phyloP scores from a whole-genome alignment of 92 coral and sea anemone genomes.

The Epizoanthus rinbou region DNA sequence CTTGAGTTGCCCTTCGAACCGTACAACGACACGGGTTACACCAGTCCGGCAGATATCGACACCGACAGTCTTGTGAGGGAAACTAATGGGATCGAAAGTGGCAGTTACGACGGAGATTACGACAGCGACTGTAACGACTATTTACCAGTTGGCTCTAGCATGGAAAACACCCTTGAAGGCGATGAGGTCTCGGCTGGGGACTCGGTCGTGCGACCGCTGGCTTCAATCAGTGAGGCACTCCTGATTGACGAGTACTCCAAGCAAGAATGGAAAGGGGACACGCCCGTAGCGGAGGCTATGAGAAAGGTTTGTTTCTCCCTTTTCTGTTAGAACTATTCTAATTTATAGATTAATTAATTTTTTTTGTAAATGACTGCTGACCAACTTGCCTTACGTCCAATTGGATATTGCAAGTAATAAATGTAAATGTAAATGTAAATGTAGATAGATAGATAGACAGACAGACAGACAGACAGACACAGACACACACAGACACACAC shows the following conservation, averaged over 20 bases:
- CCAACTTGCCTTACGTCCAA: too few relatives aligned
- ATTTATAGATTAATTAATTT: too few relatives aligned
- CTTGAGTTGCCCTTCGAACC: constrained; percentile 15
- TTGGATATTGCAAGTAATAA: too few relatives aligned
- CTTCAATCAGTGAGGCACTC: constrained; percentile 30
- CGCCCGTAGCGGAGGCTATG: constrained; percentile 24
- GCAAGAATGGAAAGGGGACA: constrained; percentile 42
- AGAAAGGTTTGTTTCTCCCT: constrained; percentile 26
- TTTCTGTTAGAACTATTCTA: not conserved
- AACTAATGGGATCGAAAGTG: constrained; percentile 10
- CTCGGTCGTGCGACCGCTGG: constrained; percentile 2
- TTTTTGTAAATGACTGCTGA: too few relatives aligned
- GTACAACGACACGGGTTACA: constrained; percentile 36
- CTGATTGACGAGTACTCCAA: constrained; percentile 25
- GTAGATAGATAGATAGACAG: too few relatives aligned
- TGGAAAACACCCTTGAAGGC: not conserved
- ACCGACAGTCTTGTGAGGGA: constrained; percentile 37
- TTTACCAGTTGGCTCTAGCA: not conserved
- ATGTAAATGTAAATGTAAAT: too few relatives aligned
- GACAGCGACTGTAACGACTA: constrained; percentile 24
- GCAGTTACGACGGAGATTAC: constrained; percentile 28
- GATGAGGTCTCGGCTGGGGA: not conserved
- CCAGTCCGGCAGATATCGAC: constrained; percentile 31
- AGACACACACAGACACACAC: too few relatives aligned
- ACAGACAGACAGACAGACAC: too few relatives aligned